Base-by-base conservation (phyloP, 2,888 invertebrate species). In the Megaustenia siamemsis region DNA sequence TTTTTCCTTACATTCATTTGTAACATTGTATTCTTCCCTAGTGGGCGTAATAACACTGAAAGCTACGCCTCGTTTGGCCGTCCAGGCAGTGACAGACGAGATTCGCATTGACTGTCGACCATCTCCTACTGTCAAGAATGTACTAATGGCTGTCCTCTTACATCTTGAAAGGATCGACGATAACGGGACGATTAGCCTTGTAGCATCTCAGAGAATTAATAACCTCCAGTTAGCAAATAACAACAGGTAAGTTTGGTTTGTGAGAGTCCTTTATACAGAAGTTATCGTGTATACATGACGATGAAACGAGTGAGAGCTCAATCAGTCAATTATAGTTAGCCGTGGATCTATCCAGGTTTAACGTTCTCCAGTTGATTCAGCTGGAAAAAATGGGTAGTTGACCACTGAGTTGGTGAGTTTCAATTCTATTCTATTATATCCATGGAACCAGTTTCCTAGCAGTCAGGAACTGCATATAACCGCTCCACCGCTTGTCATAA, bases 101-200 rank as follows among this genome's bases (percentile, higher is more conserved):
- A 49, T 85, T 40, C 45, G 60, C 3, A n/a, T 85, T 32, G 43
- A 53, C 10, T 85, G 85, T 66, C 63, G 68, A 0, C 76, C 85
- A n/a, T 40, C 82, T 18, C 35, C 45, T 1, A 21, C 76, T 28
- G 76, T 75, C 53, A 76, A 77, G 15, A 66, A 40, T 43, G 56
- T 71, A 18, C 53, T 76, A 45, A 60, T 69, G 40, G 68, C 76
- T 56, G 56, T 85, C 45, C 81, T 85, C 15, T 45, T 85, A 0
- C 68, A 71, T 10, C 15, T 85, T 43, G 85, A 85, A 35, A 49
- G 43, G 6, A 28, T 66, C 38, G 76, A 81, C 24, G 81, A 68
- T 0, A 71, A 76, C 28, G 77, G n/a, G 6, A 56, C 43, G 21
- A 56, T 38, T 24, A 73, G 38, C n/a, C 5, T 82, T 18, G 77